phyloP scores from a whole-genome alignment of 2,888 invertebrate species.

The Hedya salicella region DNA sequence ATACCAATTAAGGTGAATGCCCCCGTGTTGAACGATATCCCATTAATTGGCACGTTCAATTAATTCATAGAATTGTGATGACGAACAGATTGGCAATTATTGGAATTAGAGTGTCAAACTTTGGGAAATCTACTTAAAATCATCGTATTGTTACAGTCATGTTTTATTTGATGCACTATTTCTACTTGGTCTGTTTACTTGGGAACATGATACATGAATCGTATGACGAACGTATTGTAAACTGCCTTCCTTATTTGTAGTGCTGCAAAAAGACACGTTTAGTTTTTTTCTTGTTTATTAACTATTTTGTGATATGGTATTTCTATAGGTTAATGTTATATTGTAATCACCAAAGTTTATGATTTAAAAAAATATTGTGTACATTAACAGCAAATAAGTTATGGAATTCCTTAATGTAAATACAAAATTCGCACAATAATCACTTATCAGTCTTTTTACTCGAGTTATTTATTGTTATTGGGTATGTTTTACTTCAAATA shows the following conservation, averaged over 20 bases:
- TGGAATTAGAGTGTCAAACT: too few species aligned
- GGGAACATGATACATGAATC: background rate
- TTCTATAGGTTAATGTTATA: conserved; percentile 70
- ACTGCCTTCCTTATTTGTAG: conserved; percentile 49
- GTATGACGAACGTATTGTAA: conserved; percentile 4
- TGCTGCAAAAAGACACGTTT: conserved; percentile 74
- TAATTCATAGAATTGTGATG: too few species aligned
- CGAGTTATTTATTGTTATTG: conserved; percentile 31
- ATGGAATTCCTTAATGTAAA: conserved; percentile 64
- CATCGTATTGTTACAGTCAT: too few species aligned
- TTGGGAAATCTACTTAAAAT: too few species aligned
- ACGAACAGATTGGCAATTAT: too few species aligned
- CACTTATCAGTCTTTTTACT: conserved; percentile 33
- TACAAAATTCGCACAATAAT: conserved; percentile 63
- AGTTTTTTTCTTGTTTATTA: conserved; percentile 73
- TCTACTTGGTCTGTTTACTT: background rate
- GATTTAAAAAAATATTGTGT: conserved; percentile 46
- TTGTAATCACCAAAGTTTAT: conserved; percentile 75
- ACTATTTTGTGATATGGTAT: conserved; percentile 69
- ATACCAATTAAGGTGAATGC: too few species aligned
- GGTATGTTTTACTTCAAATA: conserved; percentile 27
- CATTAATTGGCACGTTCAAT: too few species aligned
- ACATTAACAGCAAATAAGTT: conserved; percentile 55
- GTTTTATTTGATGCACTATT: background rate
- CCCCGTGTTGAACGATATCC: too few species aligned